Evolutionary conservation across 2,797 vertebrate genomes (phyloP), one percentile per base, ranked within the genome.

Genomic region (Danionella dracula): DNA sequence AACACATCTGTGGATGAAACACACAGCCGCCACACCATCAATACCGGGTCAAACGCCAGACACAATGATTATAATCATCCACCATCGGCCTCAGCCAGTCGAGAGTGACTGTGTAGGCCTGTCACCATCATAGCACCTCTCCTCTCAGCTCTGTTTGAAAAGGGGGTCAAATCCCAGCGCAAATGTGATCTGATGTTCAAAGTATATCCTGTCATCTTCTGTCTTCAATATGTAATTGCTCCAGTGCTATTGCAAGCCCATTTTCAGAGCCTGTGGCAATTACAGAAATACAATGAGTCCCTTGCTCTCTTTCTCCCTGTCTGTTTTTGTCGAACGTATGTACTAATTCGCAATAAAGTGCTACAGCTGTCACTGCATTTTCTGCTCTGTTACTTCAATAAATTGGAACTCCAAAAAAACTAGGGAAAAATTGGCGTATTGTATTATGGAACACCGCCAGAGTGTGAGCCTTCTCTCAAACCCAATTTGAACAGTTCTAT

Each of bases 321-420:
- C 41, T 60, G 35, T 66, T 44, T 66, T 15, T 90, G 91, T 90
- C 90, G 92, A 94, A 96, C 90, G 91, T 97, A 95, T 95, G 93
- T 93, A 94, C 94, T 96, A 95, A 97, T 96, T 94, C 89, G 85
- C 93, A 94, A 96, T 95, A 94, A 97, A 96, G 93, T 94, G 92
- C 94, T 95, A 94, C 93, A 96, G 93, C 94, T 97, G 93, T 95
- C 94, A 93, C 89, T 94, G 93, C 91, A 94, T 98, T 96, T 97
- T 97, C 92, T 97, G 93, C 93, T 95, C 93, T 91, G 94, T 96
- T 98, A 96, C 93, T 95, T 92, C 94, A 91, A 96, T 95, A 96
- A 96, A 97, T 97, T 97, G 93, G 93, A 96, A 93, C 84, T 91
- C 88, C 38, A 66, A 64, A 70, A 66, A 66, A 62, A 62, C 19